Base-by-base conservation (phyloP, 2,113 vertebrate genomes). In the Sapajus apella region DNA sequence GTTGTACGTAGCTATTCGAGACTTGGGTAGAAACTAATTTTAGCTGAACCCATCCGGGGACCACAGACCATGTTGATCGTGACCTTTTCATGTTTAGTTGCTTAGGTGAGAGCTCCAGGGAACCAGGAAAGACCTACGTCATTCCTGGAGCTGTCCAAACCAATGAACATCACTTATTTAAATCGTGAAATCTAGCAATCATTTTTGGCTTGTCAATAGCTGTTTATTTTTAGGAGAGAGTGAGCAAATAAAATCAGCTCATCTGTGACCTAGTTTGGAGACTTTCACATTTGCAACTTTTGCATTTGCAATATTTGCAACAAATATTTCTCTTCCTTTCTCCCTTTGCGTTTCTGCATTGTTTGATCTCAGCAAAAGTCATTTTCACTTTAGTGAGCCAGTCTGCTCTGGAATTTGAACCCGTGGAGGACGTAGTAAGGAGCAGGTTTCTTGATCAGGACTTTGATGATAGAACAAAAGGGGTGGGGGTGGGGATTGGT, bases 271-370 rank as follows among this genome's bases (percentile, higher is more conserved):
- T 50, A 82, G 16, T 95, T 94, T 81, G 43, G 37, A 52, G 47
- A 70, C 58, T 87, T 87, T 91, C 47, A 90, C 55, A 37, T 72
- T 89, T 87, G 43, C 86, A 95, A 23, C 83, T 37, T 95, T 27
- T 77, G 32, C 56, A 35, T 66, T 66, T 64, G 21, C 68, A 83
- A 23, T 32, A 37, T 66, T 66, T 64, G 17, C 84, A 83, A 32
- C 12, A n/a, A 64, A 32, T 64, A 17, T 81, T 52, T 40, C 32
- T 82, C 27, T 77, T 89, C 11, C 6, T 70, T 87, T 94, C 21
- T 2, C n/a, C 3, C 21, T 23, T 25, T 52, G 40, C 47, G 16
- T 35, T 58, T 83, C 52, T 52, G n/a, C 35, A 3, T 80, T 40
- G 32, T 82, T 75, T 85, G 70, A 61, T 47, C 55, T 94, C 43